Evolutionary conservation across 2,888 invertebrate species (phyloP).

Genomic region (Phengaris alcon): DNA sequence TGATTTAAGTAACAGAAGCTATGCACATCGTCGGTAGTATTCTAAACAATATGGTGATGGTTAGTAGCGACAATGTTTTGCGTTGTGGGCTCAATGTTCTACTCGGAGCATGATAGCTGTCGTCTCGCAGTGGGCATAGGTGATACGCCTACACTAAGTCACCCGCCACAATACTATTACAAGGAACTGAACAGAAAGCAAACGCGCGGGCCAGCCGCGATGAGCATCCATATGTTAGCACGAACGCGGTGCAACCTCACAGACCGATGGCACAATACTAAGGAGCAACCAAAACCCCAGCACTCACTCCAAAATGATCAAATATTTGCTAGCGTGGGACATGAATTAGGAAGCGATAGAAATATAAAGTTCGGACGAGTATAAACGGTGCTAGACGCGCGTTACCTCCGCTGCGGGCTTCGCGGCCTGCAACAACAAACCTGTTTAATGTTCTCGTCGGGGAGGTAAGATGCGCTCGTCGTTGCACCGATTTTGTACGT

Average conservation of each 20-base stretch:
- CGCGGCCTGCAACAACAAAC: conserved; percentile 84
- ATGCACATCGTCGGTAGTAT: not conserved
- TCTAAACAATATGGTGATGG: conserved; percentile 60
- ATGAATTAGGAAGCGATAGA: conserved; percentile 77
- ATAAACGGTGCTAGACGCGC: conserved; percentile 55
- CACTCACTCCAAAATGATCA: conserved; percentile 72
- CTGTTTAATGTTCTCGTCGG: conserved; percentile 32
- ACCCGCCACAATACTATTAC: conserved; percentile 68
- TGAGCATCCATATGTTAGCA: conserved; percentile 62
- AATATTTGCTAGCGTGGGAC: conserved; percentile 67
- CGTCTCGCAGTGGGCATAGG: conserved; percentile 64
- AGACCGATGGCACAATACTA: conserved; percentile 65
- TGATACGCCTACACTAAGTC: conserved; percentile 66
- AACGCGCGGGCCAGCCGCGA: conserved; percentile 51
- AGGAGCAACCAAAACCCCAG: conserved; percentile 76
- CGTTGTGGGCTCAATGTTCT: conserved; percentile 74
- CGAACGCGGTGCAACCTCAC: conserved; percentile 72
- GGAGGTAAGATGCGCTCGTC: not conserved
- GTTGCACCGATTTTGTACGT: not conserved
- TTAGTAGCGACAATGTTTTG: conserved; percentile 49
- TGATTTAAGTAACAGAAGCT: not conserved
- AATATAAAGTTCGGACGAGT: conserved; percentile 59
- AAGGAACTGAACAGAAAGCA: conserved; percentile 67
- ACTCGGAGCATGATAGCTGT: conserved; percentile 70
- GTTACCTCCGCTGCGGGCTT: conserved; percentile 84